Conservation (phyloP, 2,797 vertebrate species). For the Microctenopoma stevenorrisi region DNA sequence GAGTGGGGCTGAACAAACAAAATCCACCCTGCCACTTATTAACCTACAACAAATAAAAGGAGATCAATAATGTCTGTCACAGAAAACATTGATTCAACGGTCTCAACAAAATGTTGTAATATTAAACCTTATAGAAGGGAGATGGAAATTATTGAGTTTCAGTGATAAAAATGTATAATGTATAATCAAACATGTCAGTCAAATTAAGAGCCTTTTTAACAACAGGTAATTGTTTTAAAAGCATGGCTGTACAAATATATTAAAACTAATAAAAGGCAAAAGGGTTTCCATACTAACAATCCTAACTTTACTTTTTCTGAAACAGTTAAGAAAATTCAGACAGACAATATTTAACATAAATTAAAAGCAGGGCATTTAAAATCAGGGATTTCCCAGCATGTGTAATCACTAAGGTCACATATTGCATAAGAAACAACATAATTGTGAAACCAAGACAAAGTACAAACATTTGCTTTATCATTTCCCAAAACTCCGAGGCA, state of each 20-base stretch:
- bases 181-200: too few species aligned
- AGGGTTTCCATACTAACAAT: neutral
- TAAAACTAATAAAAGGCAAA: neutral
- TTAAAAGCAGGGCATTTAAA: neutral
- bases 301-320: neutral
- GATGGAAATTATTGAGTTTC: neutral
- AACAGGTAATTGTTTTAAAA: too few species aligned
- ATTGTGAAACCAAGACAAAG: constrained; percentile 63
- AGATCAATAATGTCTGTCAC: constrained; percentile 54
- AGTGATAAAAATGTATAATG: neutral
- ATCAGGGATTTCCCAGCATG: constrained; percentile 1
- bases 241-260: neutral
- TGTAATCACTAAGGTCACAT: constrained; percentile 33
- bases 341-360: neutral
- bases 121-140: neutral
- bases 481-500: constrained; percentile 70
- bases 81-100: neutral
- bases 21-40: constrained; percentile 63
- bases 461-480: constrained; percentile 59
- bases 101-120: neutral
- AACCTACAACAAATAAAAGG: constrained; percentile 57
- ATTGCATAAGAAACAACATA: constrained; percentile 7
- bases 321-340: neutral
- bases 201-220: too few species aligned
- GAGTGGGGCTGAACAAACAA: constrained; percentile 12